Evolutionary conservation across 2,797 vertebrate genomes (phyloP).

Genomic region (Parambassis ranga): DNA sequence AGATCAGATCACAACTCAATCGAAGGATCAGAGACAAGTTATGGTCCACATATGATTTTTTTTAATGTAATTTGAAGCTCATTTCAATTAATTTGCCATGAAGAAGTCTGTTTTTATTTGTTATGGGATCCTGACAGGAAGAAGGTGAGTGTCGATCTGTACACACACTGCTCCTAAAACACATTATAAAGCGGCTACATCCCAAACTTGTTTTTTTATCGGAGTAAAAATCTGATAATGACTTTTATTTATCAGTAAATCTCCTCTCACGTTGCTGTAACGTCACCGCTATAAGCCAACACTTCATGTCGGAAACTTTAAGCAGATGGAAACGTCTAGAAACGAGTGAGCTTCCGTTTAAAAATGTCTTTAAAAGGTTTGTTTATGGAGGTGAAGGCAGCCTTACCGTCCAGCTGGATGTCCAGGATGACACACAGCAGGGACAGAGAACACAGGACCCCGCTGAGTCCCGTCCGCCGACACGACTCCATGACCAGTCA

Average conservation of each 20-base stretch:
- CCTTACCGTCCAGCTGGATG: conserved; percentile 85
- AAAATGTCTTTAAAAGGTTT: background rate
- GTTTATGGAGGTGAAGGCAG: rapidly evolving
- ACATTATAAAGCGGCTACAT: no score
- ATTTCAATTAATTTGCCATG: no score
- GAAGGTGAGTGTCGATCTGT: background rate
- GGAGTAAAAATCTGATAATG: rapidly evolving
- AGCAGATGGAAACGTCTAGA: background rate
- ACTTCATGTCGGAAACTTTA: background rate
- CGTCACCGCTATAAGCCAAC: background rate
- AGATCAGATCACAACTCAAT: no score
- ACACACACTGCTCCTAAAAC: background rate
- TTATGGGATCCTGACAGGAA: background rate
- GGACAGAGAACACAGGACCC: conserved; percentile 82
- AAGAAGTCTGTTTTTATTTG: no score
- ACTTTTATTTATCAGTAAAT: no score
- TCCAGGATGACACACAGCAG: conserved; percentile 86
- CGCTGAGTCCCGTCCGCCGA: conserved; percentile 76
- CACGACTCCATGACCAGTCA: conserved; percentile 72
- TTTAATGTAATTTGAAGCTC: no score
- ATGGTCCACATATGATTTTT: no score
- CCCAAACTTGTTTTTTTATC: background rate
- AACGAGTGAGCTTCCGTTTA: rapidly evolving
- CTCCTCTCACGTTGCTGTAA: no score
- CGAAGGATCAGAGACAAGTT: no score